Evolutionary conservation across 2,113 vertebrate genomes (phyloP), one percentile per base, ranked within the genome.

Genomic region (Piaya cayana): DNA sequence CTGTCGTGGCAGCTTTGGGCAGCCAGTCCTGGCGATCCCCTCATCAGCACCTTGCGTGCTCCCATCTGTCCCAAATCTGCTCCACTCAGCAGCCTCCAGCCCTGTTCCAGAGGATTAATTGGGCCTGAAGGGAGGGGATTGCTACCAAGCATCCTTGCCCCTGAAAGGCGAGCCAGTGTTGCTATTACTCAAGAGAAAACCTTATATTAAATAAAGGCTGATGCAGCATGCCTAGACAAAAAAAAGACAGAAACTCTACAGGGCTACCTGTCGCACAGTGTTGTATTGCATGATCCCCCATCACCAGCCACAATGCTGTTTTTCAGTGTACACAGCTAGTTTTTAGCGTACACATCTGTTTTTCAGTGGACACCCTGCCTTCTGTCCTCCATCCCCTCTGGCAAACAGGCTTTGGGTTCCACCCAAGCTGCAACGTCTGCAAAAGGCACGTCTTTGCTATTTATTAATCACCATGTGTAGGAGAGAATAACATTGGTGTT

Each of bases 261-360:
- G 42, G 32, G 32, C 30, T 19, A 1, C 58, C 26, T 42, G 26
- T 42, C 82, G 25, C 52, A 5, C 29, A 22, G 0, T 7, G 2
- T 6, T 23, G n/a, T 6, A 2, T 7, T 14, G 27, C 22, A 1
- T 34, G 34, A 20, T 15, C 74, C 11, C 59, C 55, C 8, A 1
- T 11, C 47, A 3, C 1, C 1, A 6, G 67, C 59, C 45, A 5
- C 1, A 3, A 20, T 13, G 52, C 67, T 60, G 3, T 18, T 55
- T 17, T 5, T 10, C 9, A 21, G 11, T 4, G 20, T 2, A 1
- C 2, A 1, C 60, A 27, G 0, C 43, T 3, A 25, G 42, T 55
- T 17, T 5, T 10, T 8, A 21, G 11, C 3, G 20, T 2, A 1
- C 2, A 1, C 53, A 29, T 0, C 43, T 3, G 27, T 37, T 39